phyloP scores from a whole-genome alignment of 2,113 vertebrate species.

The Rhegmatorhina hoffmannsi region DNA sequence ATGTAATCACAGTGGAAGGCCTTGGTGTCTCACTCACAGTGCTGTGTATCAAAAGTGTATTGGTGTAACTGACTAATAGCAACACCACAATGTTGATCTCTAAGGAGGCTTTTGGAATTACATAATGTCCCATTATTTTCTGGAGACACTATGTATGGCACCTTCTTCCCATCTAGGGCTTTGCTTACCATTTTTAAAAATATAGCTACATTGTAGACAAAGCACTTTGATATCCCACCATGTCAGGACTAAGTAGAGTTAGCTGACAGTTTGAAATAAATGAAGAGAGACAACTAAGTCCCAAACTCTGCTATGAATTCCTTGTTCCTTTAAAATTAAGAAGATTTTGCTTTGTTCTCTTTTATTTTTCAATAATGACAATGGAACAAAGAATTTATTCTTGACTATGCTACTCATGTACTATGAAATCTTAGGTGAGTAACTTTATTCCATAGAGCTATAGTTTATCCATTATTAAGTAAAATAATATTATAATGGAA shows the following conservation, averaged over 20 bases:
- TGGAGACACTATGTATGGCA: background rate
- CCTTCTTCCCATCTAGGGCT: background rate
- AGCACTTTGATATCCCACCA: background rate
- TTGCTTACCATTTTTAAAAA: background rate
- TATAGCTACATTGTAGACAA: background rate
- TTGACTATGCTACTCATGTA: background rate
- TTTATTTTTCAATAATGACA: background rate
- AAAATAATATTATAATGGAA: background rate
- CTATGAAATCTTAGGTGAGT: background rate
- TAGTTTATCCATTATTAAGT: background rate
- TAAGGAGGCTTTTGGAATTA: background rate
- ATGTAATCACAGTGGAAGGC: background rate
- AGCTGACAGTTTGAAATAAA: background rate
- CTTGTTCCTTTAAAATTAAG: background rate
- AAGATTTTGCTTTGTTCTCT: background rate
- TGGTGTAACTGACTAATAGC: background rate
- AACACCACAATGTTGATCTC: background rate
- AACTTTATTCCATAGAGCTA: background rate
- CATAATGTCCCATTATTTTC: background rate
- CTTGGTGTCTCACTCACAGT: background rate
- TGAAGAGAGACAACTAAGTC: background rate
- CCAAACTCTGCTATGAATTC: background rate
- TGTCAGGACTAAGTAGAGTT: background rate
- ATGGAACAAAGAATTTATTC: background rate
- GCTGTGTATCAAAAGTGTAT: background rate